These are phyloP conservation scores for Sternarchorhynchus goeldii DNA, from an alignment of 2,797 vertebrate species.

Conservation along the genomic window DNA sequence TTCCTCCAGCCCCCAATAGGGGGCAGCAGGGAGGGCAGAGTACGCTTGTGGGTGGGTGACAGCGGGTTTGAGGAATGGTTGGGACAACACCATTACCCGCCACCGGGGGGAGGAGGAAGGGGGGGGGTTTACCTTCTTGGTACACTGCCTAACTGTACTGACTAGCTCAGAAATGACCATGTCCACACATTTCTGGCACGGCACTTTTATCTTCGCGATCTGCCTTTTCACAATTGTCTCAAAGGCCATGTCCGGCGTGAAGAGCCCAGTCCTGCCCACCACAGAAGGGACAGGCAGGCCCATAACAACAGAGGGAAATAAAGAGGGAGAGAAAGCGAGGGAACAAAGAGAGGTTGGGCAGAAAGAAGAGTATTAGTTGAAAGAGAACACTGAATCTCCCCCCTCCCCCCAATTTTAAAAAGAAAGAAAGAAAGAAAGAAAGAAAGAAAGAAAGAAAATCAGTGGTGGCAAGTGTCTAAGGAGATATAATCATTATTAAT, in stretches of 20 bases:
- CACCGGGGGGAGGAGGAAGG: conserved; percentile 33
- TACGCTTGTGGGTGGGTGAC: not conserved
- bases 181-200: conserved; percentile 99
- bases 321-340: conserved; percentile 44
- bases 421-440: conserved; percentile 1
- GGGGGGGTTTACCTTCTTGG: conserved; percentile 92
- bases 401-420: not conserved
- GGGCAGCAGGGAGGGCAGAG: conserved; percentile 23
- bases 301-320: conserved; percentile 63
- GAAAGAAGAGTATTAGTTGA: conserved; percentile 74
- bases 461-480: too few species aligned
- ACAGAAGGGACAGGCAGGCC: conserved; percentile 56
- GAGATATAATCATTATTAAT: too few species aligned
- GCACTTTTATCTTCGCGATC: conserved; percentile 99
- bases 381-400: conserved; percentile 43
- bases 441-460: not conserved
- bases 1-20: conserved; percentile 43
- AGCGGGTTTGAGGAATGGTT: conserved; percentile 30
- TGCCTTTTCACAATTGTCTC: conserved; percentile 99
- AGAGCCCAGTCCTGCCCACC: conserved; percentile 97
- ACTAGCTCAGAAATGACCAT: conserved; percentile 99
- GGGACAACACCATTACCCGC: conserved; percentile 44
- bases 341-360: conserved; percentile 61
- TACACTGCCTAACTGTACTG: conserved; percentile 99
- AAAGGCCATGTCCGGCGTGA: conserved; percentile 99